Evolutionary conservation across 2,888 invertebrate species (phyloP).

Genomic region (Heliconius aoede): DNA sequence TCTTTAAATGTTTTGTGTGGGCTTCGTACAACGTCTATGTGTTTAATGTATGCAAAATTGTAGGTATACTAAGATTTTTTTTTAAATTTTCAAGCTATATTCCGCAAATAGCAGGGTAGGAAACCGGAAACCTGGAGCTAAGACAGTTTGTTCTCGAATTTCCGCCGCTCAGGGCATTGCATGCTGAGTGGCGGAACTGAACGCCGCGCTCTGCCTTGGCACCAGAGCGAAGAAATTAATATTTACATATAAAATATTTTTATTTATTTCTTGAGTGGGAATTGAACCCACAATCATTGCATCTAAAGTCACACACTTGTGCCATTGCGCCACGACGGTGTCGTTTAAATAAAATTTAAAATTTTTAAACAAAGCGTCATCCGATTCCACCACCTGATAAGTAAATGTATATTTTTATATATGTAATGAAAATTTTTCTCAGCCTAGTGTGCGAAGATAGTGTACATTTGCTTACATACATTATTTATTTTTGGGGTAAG

Average conservation of each 20-base stretch:
- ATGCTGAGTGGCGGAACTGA: background rate
- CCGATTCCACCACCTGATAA: background rate
- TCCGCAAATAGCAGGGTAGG: background rate
- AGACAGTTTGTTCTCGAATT: background rate
- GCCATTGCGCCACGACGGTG: background rate
- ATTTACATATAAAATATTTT: too few relatives aligned
- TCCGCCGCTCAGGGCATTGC: background rate
- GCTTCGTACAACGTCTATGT: background rate
- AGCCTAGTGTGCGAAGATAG: background rate
- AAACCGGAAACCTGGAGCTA: background rate
- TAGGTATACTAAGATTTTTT: background rate
- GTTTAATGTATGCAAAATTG: background rate
- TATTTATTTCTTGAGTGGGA: background rate
- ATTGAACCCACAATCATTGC: background rate
- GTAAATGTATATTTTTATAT: too few relatives aligned
- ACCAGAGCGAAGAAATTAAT: background rate
- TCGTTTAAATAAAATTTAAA: background rate
- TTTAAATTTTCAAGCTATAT: background rate
- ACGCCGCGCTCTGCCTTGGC: background rate
- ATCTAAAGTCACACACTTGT: background rate
- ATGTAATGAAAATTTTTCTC: background rate
- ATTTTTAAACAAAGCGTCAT: background rate
- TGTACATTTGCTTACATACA: background rate
- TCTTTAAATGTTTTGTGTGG: conserved; percentile 10
- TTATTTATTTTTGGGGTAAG: background rate